Base-by-base conservation (phyloP, 2,888 invertebrate species). In the Dioctria rufipes region DNA sequence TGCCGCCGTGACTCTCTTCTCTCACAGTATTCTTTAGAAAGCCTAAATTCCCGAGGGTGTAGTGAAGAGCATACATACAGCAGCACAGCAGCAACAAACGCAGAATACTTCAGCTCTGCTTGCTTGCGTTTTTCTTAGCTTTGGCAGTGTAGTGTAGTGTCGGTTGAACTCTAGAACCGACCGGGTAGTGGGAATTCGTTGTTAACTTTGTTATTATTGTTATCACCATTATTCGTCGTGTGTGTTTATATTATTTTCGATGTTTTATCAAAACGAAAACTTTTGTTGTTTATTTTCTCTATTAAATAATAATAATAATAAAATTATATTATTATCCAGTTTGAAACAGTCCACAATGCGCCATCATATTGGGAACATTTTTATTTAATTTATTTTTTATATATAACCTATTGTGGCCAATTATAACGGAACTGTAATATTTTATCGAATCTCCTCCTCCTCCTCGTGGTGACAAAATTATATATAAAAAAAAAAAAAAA, bases 161-260 rank as follows among this genome's bases (percentile, higher is more conserved):
- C 88, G 89, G 88, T 88, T 88, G 85, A 88, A 86, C 87, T 85
- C 87, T 85, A 85, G 85, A 85, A 84, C 85, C 86, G 86, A 86
- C 84, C 86, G 86, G 86, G 65, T 58, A 66, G 58, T 51, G 51
- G 65, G 54, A 51, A 78, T 65, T 78, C 42, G 63, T 63, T 78
- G 86, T 85, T 83, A 81, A 61, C 51, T 71, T 80, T 78, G 67
- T 80, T 81, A 67, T 82, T 81, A 51, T 81, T 77, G 46, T 79
- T 65, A 71, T 39, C 42, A 54, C 73, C 51, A 42, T 71, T 71
- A 54, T 65, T 75, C 73, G 65, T 69, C 73, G 80, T 80, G 63
- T 73, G 63, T 80, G 71, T 73, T 73, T 80, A 69, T 25, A 25
- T 71, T 25, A 73, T 51, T 69, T 80, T 71, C 40, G 54, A 69